Conservation (phyloP, 2,888 invertebrate species). For the Rhagonycha lutea region DNA sequence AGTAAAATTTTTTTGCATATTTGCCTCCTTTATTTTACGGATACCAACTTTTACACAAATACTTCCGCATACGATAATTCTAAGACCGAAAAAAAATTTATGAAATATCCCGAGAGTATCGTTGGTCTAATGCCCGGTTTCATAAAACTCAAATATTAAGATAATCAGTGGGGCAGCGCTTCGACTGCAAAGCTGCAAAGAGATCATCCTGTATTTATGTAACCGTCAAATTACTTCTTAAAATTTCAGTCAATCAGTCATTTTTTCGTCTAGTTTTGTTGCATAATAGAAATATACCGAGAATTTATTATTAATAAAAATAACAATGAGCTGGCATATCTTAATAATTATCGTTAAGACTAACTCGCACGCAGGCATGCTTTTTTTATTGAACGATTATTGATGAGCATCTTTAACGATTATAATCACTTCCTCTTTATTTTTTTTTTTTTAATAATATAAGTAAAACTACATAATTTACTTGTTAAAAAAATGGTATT, state of each 20-base stretch:
- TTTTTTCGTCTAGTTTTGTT: background rate
- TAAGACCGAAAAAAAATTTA: too few species aligned
- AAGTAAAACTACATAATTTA: background rate
- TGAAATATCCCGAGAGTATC: too few species aligned
- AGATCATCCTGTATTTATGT: background rate
- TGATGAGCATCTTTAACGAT: background rate
- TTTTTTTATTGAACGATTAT: background rate
- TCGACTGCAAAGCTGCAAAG: too few species aligned
- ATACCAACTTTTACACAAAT: too few species aligned
- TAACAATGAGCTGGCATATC: background rate
- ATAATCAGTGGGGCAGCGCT: too few species aligned
- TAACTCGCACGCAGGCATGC: background rate
- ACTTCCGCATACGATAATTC: too few species aligned
- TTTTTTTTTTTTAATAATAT: background rate
- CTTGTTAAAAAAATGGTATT: background rate
- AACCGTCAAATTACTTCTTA: background rate
- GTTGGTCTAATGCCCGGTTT: too few species aligned
- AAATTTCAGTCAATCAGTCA: background rate
- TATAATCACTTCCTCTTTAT: background rate
- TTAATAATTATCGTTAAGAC: background rate
- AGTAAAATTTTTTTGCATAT: too few species aligned
- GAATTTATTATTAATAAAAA: background rate
- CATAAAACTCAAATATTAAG: too few species aligned
- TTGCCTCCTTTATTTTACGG: too few species aligned
- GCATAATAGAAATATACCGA: background rate